Evolutionary conservation across 2,888 invertebrate genomes (phyloP).

Genomic region (Thera obeliscata): DNA sequence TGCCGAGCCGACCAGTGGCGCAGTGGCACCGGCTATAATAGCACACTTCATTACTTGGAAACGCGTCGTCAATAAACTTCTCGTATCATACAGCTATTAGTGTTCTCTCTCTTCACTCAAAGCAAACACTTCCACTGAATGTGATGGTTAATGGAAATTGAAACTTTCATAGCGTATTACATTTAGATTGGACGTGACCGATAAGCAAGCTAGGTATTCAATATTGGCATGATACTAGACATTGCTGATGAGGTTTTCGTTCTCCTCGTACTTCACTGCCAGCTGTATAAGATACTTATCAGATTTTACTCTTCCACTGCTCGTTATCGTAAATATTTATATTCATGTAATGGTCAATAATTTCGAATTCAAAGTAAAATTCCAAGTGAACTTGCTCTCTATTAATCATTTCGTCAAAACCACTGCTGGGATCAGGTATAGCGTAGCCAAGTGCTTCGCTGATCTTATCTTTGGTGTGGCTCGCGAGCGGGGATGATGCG

Average conservation of each 20-base stretch:
- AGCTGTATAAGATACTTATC: background rate
- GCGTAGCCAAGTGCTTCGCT: slow-evolving; percentile 56
- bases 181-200: slow-evolving; percentile 18
- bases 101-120: slow-evolving; percentile 21
- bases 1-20: slow-evolving; percentile 38
- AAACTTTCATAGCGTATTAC: slow-evolving; percentile 21
- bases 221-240: background rate
- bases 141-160: slow-evolving; percentile 12
- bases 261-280: background rate
- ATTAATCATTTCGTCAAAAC: slow-evolving; percentile 3
- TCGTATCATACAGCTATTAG: slow-evolving; percentile 52
- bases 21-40: slow-evolving; percentile 49
- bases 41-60: slow-evolving; percentile 57
- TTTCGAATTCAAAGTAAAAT: background rate
- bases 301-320: background rate
- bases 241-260: background rate
- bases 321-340: background rate
- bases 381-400: background rate
- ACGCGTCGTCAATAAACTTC: slow-evolving; percentile 55
- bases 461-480: slow-evolving; percentile 69
- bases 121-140: slow-evolving; percentile 15
- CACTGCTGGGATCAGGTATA: slow-evolving; percentile 16
- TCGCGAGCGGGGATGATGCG: slow-evolving; percentile 77
- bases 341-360: background rate
- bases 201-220: slow-evolving; percentile 2